Conservation (phyloP, 2,113 vertebrate genomes). For the Calonectris borealis region DNA sequence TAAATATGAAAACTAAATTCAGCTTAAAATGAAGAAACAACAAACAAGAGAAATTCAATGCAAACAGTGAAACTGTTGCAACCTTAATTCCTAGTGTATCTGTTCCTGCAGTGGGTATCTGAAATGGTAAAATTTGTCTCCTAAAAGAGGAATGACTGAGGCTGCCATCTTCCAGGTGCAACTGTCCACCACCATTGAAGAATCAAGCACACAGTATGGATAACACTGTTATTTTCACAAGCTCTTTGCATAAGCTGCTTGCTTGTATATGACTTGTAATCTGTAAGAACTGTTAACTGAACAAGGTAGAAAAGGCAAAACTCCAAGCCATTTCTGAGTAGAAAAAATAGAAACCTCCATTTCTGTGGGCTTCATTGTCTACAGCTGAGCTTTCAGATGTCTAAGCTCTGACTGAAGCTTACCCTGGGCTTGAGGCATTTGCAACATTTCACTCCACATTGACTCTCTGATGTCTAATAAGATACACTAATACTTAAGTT, state of each 20-base stretch:
- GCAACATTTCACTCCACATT: fast-evolving
- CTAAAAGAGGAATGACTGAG: neutral
- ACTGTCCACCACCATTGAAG: neutral
- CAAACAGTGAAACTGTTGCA: neutral
- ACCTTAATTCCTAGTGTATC: neutral
- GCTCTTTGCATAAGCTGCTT: neutral
- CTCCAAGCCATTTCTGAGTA: neutral
- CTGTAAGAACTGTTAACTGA: neutral
- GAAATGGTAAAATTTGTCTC: conserved; percentile 39
- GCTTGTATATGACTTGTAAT: neutral
- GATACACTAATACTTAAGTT: neutral
- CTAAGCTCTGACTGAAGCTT: neutral
- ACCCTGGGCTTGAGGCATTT: neutral
- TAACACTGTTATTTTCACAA: neutral
- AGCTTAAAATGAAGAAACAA: neutral
- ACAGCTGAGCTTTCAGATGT: neutral
- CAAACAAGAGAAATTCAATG: conserved; percentile 20
- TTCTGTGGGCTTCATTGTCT: neutral
- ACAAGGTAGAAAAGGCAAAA: neutral
- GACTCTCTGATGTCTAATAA: neutral
- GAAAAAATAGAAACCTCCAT: neutral
- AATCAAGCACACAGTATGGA: neutral
- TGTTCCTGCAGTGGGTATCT: neutral
- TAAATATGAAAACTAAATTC: conserved; percentile 11
- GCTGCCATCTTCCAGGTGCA: neutral